Percentiles rank a stretch among this genome's conserved stretches.
Evolutionary conservation across 2,888 invertebrate species (phyloP).

Genomic region (Entomobrya proxima): DNA sequence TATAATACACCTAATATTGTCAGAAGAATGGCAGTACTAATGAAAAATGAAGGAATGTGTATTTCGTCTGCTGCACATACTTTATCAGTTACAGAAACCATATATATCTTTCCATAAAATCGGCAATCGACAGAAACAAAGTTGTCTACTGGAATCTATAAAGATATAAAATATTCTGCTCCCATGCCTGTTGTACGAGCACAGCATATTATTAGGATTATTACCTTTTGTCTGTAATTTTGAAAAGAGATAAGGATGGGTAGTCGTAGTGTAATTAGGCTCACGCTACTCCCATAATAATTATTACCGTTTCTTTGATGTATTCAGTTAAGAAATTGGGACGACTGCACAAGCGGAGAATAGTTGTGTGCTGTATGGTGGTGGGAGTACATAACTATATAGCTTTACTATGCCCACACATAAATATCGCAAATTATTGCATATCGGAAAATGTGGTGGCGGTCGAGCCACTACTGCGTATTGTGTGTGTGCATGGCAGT

Average conservation of each 20-base stretch:
- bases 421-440: no score
- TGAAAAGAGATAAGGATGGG: slow-evolving; percentile 2
- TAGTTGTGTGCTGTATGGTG: no score
- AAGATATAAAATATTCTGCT: neutral
- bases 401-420: no score
- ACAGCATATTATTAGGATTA: slow-evolving; percentile 19
- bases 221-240: slow-evolving; percentile 24
- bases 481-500: no score
- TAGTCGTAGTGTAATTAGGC: slow-evolving; percentile 43
- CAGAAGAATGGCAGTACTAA: no score
- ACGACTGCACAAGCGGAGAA: slow-evolving; percentile 16
- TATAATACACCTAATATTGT: no score
- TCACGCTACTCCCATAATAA: neutral
- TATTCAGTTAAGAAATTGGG: slow-evolving; percentile 11
- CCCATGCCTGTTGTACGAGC: neutral
- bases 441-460: no score
- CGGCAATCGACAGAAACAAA: neutral
- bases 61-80: no score
- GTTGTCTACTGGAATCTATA: neutral
- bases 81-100: no score
- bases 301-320: slow-evolving; percentile 3
- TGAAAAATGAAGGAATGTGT: no score
- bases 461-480: no score
- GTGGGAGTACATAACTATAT: no score
- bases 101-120: neutral